Conservation (phyloP, 2,888 invertebrate species). For the Eustalomyia histrio region DNA sequence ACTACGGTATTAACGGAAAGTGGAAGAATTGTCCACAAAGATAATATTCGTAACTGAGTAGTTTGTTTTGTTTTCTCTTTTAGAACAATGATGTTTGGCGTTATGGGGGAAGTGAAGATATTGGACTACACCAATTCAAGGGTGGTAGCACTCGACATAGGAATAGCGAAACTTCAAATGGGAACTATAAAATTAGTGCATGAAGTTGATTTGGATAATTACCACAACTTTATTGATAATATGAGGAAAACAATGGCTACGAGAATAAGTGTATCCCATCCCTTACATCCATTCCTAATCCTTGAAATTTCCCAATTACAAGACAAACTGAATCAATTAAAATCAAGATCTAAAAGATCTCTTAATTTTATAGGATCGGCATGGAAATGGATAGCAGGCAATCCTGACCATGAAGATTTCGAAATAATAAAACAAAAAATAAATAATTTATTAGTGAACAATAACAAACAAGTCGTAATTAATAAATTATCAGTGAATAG, state of each 20-base stretch:
- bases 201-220: conserved; percentile 1
- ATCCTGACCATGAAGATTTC: no score
- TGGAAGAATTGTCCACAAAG: conserved; percentile 31
- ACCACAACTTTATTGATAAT: neutral
- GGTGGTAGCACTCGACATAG: conserved; percentile 16
- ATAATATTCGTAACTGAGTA: conserved; percentile 13
- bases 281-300: conserved; percentile 6
- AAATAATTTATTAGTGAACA: no score
- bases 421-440: conserved; percentile 3
- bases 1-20: conserved; percentile 32
- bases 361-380: no score
- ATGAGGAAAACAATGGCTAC: neutral
- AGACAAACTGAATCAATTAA: no score
- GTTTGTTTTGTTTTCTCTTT: neutral
- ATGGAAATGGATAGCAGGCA: no score
- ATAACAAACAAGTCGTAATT: no score
- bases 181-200: conserved; percentile 40
- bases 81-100: no score
- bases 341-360: no score
- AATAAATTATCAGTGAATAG: no score
- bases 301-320: no score
- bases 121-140: conserved; percentile 33
- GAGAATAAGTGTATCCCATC: neutral
- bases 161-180: no score
- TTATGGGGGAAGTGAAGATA: conserved; percentile 27